Conservation (phyloP, 2,797 vertebrate species). For the Leptatherina wallacei region DNA sequence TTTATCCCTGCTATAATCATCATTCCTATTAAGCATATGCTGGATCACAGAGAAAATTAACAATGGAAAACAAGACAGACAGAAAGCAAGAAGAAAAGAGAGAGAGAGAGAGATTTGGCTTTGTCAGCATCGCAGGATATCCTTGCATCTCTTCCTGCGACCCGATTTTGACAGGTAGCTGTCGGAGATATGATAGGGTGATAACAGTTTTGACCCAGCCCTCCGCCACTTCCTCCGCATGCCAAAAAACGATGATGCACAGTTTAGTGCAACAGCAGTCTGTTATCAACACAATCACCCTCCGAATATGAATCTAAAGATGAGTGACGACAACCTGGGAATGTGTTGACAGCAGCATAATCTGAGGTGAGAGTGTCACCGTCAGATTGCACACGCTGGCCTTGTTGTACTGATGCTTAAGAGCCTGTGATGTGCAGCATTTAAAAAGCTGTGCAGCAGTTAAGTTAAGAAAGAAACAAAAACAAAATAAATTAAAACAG, state of each 20-base stretch:
- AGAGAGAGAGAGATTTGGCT: slow-evolving; percentile 68
- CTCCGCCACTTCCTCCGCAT: slow-evolving; percentile 54
- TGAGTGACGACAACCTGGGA: slow-evolving; percentile 76
- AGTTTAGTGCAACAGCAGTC: slow-evolving; percentile 71
- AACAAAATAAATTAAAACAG: slow-evolving; percentile 37
- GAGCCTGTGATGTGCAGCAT: slow-evolving; percentile 62
- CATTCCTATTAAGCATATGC: slow-evolving; percentile 89
- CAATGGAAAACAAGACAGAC: slow-evolving; percentile 88
- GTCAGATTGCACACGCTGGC: slow-evolving; percentile 55
- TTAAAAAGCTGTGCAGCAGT: slow-evolving; percentile 36
- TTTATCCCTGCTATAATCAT: slow-evolving; percentile 91
- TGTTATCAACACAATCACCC: slow-evolving; percentile 77
- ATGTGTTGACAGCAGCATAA: slow-evolving; percentile 79
- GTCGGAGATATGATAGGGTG: slow-evolving; percentile 85
- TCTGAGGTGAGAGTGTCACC: slow-evolving; percentile 72
- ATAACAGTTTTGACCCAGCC: slow-evolving; percentile 83
- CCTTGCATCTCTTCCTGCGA: slow-evolving; percentile 67
- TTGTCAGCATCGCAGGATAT: slow-evolving; percentile 78
- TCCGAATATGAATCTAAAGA: slow-evolving; percentile 66
- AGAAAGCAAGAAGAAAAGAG: slow-evolving; percentile 47
- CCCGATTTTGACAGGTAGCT: slow-evolving; percentile 91
- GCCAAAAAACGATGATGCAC: slow-evolving; percentile 63
- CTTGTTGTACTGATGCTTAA: slow-evolving; percentile 46
- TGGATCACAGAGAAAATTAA: slow-evolving; percentile 90
- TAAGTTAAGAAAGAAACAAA: slow-evolving; percentile 28